These are phyloP conservation scores for Limnephilus rhombicus DNA, from an alignment of 2,888 invertebrate genomes.

Conservation along the genomic window DNA sequence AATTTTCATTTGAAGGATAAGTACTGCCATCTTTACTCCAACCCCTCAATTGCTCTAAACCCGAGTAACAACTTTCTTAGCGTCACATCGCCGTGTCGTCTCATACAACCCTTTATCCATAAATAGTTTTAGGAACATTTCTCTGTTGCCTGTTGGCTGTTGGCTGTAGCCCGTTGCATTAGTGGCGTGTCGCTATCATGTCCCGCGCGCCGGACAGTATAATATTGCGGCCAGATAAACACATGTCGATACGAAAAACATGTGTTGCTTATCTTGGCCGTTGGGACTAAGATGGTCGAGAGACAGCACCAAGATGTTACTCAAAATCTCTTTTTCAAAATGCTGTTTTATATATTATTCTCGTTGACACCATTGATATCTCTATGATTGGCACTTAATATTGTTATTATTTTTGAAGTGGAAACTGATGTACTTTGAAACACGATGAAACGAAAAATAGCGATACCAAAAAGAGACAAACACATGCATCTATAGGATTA, in stretches of 20 bases:
- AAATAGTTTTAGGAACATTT: slow-evolving; percentile 51
- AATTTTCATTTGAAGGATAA: not conserved
- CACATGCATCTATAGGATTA: no score
- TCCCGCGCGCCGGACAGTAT: slow-evolving; percentile 42
- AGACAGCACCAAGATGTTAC: slow-evolving; percentile 2
- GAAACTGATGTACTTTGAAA: no score
- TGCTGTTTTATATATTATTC: not conserved
- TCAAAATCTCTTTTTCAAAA: not conserved
- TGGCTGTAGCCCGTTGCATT: slow-evolving; percentile 57
- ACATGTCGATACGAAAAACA: slow-evolving; percentile 64
- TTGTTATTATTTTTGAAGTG: no score
- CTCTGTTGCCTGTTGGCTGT: slow-evolving; percentile 47
- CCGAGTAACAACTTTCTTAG: not conserved
- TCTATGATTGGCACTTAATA: not conserved
- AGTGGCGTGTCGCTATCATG: slow-evolving; percentile 53
- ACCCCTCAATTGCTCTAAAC: not conserved
- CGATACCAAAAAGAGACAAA: no score
- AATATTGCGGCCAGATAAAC: slow-evolving; percentile 63
- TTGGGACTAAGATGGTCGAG: slow-evolving; percentile 26
- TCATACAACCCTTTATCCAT: not conserved
- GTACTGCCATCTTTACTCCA: not conserved
- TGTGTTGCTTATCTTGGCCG: slow-evolving; percentile 63
- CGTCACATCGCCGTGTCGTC: not conserved
- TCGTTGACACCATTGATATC: no score
- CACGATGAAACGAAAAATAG: no score